Conservation (phyloP, 2,888 invertebrate genomes). For the Ypsolopha sequella region DNA sequence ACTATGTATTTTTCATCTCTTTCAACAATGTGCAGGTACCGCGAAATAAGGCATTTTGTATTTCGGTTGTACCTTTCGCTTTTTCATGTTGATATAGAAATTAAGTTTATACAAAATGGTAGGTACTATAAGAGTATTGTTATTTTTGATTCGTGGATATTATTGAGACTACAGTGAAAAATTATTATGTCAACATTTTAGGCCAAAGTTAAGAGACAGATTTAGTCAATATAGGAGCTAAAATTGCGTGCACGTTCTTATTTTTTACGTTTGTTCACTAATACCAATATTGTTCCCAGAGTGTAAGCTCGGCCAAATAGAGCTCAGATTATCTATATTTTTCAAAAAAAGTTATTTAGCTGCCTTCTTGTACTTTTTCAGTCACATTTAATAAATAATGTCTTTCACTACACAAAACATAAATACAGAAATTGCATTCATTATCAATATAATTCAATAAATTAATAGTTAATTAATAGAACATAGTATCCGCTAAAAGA, state of each 20-base stretch:
- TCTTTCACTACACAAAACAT: not conserved
- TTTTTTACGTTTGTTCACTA: conserved; percentile 18
- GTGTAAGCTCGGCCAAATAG: conserved; percentile 61
- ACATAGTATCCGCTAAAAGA: too few relatives aligned
- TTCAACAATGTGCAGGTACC: conserved; percentile 61
- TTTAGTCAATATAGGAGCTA: conserved; percentile 10
- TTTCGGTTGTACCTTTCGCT: conserved; percentile 20
- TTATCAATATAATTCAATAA: not conserved
- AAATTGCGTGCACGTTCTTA: conserved; percentile 36
- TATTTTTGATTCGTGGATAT: not conserved
- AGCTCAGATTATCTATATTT: conserved; percentile 10
- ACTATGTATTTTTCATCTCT: conserved; percentile 44
- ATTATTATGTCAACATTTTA: not conserved
- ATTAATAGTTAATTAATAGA: too few relatives aligned
- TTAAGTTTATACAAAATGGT: not conserved
- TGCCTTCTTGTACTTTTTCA: conserved; percentile 46
- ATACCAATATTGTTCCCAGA: conserved; percentile 64
- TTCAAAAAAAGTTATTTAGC: conserved; percentile 25
- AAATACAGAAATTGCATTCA: not conserved
- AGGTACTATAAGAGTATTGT: not conserved
- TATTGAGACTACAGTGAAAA: not conserved
- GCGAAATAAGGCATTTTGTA: conserved; percentile 64
- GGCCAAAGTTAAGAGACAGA: conserved; percentile 23
- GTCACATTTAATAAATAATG: not conserved
- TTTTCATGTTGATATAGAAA: conserved; percentile 5